Percentiles rank a stretch among this genome's conserved stretches.
Evolutionary conservation across 2,113 vertebrate species (phyloP).

Genomic region (Raja brachyura): DNA sequence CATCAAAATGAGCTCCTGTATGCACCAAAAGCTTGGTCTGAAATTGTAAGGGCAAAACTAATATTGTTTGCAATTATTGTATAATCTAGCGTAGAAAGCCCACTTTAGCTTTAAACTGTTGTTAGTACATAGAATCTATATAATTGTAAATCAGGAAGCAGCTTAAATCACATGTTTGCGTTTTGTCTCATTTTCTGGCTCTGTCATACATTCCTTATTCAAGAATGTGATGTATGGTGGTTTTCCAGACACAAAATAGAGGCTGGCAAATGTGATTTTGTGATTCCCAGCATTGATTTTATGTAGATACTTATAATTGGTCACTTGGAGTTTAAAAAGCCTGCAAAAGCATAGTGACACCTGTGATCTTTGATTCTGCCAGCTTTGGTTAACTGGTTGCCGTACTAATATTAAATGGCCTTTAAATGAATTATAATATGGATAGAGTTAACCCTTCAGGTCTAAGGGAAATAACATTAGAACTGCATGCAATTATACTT

Average conservation of each 20-base stretch:
- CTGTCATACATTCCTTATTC: neutral
- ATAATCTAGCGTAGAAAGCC: too few relatives aligned
- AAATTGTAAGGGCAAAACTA: too few relatives aligned
- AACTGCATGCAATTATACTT: neutral
- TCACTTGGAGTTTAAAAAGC: neutral
- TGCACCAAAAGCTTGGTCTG: too few relatives aligned
- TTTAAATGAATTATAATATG: neutral
- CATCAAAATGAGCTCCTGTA: too few relatives aligned
- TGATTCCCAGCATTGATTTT: neutral
- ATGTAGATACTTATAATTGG: neutral
- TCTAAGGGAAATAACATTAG: neutral
- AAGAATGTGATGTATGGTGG: neutral
- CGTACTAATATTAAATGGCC: conserved; percentile 14
- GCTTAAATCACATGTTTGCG: too few relatives aligned
- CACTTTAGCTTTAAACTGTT: too few relatives aligned
- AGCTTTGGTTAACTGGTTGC: neutral
- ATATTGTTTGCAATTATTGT: too few relatives aligned
- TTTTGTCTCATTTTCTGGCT: neutral
- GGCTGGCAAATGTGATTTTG: neutral
- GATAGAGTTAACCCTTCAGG: conserved; percentile 19
- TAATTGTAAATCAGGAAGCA: too few relatives aligned
- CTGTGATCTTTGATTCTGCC: neutral
- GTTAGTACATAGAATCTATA: too few relatives aligned
- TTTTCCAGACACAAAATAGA: neutral
- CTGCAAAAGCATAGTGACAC: neutral